These are phyloP conservation scores for Charina bottae DNA, from an alignment of 2,113 vertebrate genomes.

Conservation along the genomic window DNA sequence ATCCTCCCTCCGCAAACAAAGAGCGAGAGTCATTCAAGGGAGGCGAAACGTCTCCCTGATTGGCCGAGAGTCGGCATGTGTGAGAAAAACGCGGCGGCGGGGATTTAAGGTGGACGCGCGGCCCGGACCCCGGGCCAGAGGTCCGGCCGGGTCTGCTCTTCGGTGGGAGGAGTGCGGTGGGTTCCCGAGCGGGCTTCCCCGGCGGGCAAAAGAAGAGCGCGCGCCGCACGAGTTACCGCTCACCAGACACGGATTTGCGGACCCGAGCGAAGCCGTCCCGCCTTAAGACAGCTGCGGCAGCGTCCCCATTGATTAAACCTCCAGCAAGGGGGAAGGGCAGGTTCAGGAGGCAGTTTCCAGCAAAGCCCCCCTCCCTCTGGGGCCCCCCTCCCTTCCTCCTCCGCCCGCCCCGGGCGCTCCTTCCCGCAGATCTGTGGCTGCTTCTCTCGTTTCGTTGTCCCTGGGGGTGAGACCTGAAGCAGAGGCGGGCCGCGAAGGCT, in stretches of 20 bases:
- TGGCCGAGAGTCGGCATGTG: neutral
- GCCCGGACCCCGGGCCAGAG: fast-evolving
- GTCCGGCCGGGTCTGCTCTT: too few relatives aligned
- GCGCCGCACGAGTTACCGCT: neutral
- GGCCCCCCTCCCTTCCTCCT: neutral
- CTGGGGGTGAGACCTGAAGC: slow-evolving; percentile 39
- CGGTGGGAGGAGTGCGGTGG: neutral
- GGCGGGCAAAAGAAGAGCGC: neutral
- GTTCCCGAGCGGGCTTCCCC: neutral
- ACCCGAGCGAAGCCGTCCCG: fast-evolving
- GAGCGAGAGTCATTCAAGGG: slow-evolving; percentile 41
- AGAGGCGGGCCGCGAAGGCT: slow-evolving; percentile 21
- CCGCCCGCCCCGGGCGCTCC: slow-evolving; percentile 3
- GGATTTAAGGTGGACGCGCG: slow-evolving; percentile 22
- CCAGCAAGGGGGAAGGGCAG: slow-evolving; percentile 17
- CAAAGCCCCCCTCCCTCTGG: neutral
- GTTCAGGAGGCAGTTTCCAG: neutral
- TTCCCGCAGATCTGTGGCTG: slow-evolving; percentile 7
- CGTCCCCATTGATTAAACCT: slow-evolving; percentile 33
- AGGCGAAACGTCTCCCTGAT: slow-evolving; percentile 3
- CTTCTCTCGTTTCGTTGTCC: slow-evolving; percentile 23
- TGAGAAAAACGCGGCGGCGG: fast-evolving
- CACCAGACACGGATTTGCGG: too few relatives aligned
- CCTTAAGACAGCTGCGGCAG: neutral
- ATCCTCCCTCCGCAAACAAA: slow-evolving; percentile 50